Conservation (phyloP, 2,888 invertebrate species). For the Glomeris marginata region DNA sequence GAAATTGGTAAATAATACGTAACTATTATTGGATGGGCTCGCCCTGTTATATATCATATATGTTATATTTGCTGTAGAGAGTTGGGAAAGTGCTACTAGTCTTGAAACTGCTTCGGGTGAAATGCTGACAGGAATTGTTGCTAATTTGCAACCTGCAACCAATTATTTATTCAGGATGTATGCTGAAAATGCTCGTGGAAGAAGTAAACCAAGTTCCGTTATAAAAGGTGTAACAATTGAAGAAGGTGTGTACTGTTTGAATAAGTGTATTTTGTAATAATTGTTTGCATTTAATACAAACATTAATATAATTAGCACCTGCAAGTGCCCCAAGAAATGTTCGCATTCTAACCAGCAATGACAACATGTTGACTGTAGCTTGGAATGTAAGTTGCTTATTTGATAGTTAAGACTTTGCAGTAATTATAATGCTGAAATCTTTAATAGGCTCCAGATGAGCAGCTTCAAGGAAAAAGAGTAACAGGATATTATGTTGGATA, state of each 20-base stretch:
- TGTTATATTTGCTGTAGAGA: not conserved
- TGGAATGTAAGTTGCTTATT: no score
- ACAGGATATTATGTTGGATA: conserved; percentile 15
- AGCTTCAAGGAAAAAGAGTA: conserved; percentile 14
- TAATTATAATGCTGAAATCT: not conserved
- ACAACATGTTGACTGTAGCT: no score
- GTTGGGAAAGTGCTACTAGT: conserved; percentile 5
- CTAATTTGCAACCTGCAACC: conserved; percentile 8
- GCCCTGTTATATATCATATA: not conserved
- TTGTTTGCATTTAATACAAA: no score
- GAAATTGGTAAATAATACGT: no score
- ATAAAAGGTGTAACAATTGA: conserved; percentile 24
- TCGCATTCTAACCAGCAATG: not conserved
- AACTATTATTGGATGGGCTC: no score
- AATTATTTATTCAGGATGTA: conserved; percentile 10
- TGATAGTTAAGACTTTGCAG: no score
- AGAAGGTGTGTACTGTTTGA: conserved; percentile 18
- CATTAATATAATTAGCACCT: not conserved
- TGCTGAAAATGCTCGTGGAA: conserved; percentile 8
- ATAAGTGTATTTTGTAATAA: not conserved
- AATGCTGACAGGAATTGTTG: conserved; percentile 6
- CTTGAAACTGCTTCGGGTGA: conserved; percentile 12
- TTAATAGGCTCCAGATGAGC: conserved; percentile 13
- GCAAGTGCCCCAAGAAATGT: not conserved
- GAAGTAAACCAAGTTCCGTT: conserved; percentile 22